A percentile compares a stretch with the other conserved stretches of the same genome.
Conservation (phyloP, 2,113 vertebrate genomes). For the Mixornis gularis region DNA sequence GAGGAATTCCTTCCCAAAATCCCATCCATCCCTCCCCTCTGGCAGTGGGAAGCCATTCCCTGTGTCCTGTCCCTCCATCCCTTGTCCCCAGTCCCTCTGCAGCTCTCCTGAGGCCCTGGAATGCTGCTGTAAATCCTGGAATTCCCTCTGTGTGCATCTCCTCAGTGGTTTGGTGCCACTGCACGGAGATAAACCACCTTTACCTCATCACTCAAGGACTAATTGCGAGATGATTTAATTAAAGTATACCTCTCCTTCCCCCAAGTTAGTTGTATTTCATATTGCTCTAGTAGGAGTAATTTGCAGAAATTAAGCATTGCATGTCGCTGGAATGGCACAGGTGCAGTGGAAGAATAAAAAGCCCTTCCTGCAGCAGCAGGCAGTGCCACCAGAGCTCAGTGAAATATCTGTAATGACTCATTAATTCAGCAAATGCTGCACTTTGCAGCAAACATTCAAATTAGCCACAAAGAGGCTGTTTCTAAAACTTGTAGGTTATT, state of each 20-base stretch:
- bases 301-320: constrained; percentile 67
- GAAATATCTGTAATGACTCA: constrained; percentile 47
- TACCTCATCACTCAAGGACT: constrained; percentile 76
- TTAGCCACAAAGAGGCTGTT: constrained; percentile 27
- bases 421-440: constrained; percentile 59
- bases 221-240: constrained; percentile 80
- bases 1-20: background rate
- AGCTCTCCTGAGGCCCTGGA: background rate
- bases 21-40: background rate
- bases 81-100: background rate
- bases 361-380: constrained; percentile 37
- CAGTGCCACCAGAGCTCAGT: constrained; percentile 46
- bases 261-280: constrained; percentile 77
- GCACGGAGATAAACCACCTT: constrained; percentile 56
- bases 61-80: background rate
- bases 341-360: constrained; percentile 51
- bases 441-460: constrained; percentile 48
- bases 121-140: fast-evolving
- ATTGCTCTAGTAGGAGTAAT: constrained; percentile 75
- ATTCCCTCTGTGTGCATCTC: constrained; percentile 1
- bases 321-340: constrained; percentile 49
- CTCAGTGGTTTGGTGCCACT: background rate
- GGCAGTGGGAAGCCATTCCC: background rate
- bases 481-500: constrained; percentile 46
- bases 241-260: constrained; percentile 72